Conservation (phyloP, 2,113 vertebrate species). For the Sceloporus tristichus region DNA sequence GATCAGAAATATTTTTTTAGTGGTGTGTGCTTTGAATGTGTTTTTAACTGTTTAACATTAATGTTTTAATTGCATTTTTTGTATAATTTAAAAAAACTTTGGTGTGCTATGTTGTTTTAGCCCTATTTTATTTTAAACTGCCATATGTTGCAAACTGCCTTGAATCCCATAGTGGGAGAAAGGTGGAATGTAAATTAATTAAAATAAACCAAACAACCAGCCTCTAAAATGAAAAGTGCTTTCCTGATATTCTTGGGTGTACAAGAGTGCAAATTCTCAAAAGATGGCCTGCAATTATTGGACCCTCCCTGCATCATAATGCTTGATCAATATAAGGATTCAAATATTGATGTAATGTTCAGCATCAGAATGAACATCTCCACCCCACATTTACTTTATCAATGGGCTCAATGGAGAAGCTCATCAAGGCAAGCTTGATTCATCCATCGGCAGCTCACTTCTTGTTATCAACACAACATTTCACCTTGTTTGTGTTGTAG, state of each 20-base stretch:
- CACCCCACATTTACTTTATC: background rate
- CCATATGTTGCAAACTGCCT: too few species aligned
- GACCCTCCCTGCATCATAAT: background rate
- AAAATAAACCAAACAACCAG: too few species aligned
- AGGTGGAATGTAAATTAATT: too few species aligned
- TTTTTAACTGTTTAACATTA: too few species aligned
- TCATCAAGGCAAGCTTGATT: background rate
- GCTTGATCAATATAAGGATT: background rate
- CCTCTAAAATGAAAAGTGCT: background rate
- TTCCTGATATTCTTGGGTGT: background rate
- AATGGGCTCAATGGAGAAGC: background rate
- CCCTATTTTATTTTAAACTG: too few species aligned
- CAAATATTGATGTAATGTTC: background rate
- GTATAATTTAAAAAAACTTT: too few species aligned
- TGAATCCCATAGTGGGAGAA: too few species aligned
- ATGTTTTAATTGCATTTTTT: too few species aligned
- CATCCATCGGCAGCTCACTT: background rate
- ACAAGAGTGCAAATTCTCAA: background rate
- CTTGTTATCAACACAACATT: background rate
- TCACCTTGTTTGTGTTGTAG: constrained; percentile 32
- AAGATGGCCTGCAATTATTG: background rate
- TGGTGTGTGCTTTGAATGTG: too few species aligned
- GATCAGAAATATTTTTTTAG: too few species aligned
- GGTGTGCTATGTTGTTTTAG: too few species aligned
- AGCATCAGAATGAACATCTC: background rate